Evolutionary conservation across 2,113 vertebrate species (phyloP).

Genomic region (Suricata suricatta): DNA sequence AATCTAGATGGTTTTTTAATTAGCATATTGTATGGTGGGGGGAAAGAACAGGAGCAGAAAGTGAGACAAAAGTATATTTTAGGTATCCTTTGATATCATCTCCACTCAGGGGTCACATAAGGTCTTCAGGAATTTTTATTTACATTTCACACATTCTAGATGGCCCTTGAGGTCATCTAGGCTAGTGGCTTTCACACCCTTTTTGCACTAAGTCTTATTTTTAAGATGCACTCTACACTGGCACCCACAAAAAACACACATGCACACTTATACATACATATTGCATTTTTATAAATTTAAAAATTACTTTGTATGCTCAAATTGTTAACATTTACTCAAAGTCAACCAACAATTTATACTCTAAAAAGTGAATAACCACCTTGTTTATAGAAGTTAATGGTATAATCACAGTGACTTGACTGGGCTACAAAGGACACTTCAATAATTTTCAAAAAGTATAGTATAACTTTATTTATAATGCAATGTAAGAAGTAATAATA

Average conservation of each 20-base stretch:
- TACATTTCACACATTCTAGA: not conserved
- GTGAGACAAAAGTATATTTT: not conserved
- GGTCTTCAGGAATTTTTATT: not conserved
- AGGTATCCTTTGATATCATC: not conserved
- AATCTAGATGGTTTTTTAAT: conserved; percentile 11
- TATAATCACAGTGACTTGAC: not conserved
- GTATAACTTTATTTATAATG: conserved; percentile 5
- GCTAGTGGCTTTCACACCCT: not conserved
- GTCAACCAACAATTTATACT: not conserved
- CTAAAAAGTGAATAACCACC: not conserved
- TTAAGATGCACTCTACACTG: not conserved
- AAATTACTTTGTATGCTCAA: not conserved
- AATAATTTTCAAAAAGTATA: conserved; percentile 4
- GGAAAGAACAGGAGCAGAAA: not conserved
- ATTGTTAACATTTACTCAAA: conserved; percentile 31
- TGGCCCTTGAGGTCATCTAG: not conserved
- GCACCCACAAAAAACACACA: not conserved
- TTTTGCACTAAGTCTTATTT: not conserved
- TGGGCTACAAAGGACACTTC: conserved; percentile 6
- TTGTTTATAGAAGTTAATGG: not conserved
- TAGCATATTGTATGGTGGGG: not conserved
- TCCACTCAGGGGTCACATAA: not conserved
- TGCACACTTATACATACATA: not conserved
- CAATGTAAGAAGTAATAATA: not conserved
- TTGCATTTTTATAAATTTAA: not conserved